Percentiles rank a stretch among this genome's conserved stretches.
These are phyloP conservation scores for Amia ocellicauda DNA, from an alignment of 2,113 vertebrate genomes.

Conservation along the genomic window DNA sequence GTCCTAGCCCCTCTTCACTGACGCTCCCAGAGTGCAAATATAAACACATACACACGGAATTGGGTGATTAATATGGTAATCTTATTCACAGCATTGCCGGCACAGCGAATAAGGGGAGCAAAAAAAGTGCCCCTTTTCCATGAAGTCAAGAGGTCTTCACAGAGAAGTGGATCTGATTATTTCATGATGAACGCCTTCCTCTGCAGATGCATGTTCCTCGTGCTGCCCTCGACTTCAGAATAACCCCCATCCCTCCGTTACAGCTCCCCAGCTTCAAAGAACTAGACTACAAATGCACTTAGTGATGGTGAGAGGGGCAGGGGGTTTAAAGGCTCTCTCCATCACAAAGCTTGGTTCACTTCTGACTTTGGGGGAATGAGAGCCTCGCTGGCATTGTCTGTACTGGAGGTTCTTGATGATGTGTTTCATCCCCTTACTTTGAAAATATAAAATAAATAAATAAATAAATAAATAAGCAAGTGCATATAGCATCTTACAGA, in stretches of 20 bases:
- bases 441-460: too few species aligned
- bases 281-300: too few species aligned
- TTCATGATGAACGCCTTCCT: neutral
- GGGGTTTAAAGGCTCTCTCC: too few species aligned
- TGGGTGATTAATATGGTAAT: conserved; percentile 15
- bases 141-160: conserved; percentile 11
- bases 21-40: neutral
- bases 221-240: neutral
- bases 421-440: too few species aligned
- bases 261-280: neutral
- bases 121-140: conserved; percentile 8
- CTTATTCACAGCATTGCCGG: conserved; percentile 13
- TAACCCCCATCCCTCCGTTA: too few species aligned
- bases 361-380: too few species aligned
- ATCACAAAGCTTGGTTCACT: too few species aligned
- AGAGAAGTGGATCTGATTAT: neutral
- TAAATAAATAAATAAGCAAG: too few species aligned
- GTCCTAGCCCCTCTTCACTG: neutral
- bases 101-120: neutral
- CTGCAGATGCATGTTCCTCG: neutral
- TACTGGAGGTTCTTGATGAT: too few species aligned
- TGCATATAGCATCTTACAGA: too few species aligned
- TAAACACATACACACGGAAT: neutral
- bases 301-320: too few species aligned
- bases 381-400: too few species aligned